A percentile compares a stretch with the other conserved stretches of the same genome.
Conservation (phyloP, 2,797 vertebrate species). For the Brachyrhaphis roseni region DNA sequence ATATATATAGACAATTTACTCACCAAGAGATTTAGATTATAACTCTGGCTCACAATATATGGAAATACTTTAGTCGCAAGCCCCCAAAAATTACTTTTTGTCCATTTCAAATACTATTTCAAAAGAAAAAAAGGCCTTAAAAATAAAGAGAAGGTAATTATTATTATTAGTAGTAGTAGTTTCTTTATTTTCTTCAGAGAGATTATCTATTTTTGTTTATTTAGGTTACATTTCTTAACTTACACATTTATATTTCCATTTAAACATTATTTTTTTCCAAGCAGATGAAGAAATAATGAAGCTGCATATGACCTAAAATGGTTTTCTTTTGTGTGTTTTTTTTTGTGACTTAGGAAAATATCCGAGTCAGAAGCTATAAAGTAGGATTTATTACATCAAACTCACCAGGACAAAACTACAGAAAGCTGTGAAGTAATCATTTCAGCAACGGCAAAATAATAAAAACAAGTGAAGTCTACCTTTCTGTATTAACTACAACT, state of each 20-base stretch:
- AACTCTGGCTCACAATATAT: neutral
- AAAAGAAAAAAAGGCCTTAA: neutral
- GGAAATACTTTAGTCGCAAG: neutral
- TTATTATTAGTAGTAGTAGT: neutral
- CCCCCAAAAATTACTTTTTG: neutral
- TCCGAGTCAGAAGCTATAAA: neutral
- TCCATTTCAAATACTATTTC: neutral
- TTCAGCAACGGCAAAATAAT: constrained; percentile 9
- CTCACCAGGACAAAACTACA: neutral
- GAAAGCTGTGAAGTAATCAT: neutral
- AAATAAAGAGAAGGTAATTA: neutral
- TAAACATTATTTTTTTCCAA: neutral
- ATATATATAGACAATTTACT: neutral
- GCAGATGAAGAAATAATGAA: neutral
- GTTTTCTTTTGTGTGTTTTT: neutral
- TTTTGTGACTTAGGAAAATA: neutral
- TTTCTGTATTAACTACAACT: constrained; percentile 38
- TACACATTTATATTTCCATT: neutral
- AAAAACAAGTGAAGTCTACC: constrained; percentile 28
- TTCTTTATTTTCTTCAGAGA: neutral
- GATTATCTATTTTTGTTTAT: neutral
- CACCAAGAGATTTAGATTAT: neutral
- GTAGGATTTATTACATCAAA: neutral
- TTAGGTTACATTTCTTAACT: neutral
- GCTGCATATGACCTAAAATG: no score